Base-by-base conservation (phyloP, 2,888 invertebrate genomes). In the Ectemnius continuus region DNA sequence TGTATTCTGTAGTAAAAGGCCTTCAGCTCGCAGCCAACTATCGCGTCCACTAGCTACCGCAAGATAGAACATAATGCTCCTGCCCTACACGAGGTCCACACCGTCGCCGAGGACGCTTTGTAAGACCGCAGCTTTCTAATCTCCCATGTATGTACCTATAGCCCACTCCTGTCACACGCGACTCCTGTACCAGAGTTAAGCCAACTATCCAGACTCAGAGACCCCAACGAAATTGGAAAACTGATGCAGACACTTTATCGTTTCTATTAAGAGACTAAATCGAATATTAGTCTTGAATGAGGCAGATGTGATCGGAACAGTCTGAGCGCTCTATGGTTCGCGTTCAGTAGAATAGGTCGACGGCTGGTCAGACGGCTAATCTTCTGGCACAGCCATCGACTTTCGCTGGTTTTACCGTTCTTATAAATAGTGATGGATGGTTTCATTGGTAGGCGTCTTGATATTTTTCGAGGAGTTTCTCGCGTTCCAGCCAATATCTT, bases 1-100 rank as follows among this genome's bases (percentile, higher is more conserved):
- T 81, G 82, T 76, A 80, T 70, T 67, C 65, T 63, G 66, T 61
- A 67, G 69, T 83, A 74, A 81, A 75, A 79, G 73, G 52, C 73
- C 61, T 59, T 20, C 68, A 65, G 52, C 62, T 63, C 57, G 65
- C 68, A 58, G 70, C 46, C 26, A 66, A 69, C 65, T 65, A 71
- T 73, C 71, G 68, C 46, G 69, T 61, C 75, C 75, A 67, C 76
- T 82, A 66, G 73, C 71, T 74, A 64, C 73, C 62, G 68, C 46
- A 13, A 60, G 46, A 26, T 28, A 26, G 36, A 6, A 45, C 11
- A 14, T 18, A 23, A 60, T 14, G 14, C 18, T 67, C 64, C 64
- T 36, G 18, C 60, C 6, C 36, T 11, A 36, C 36, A 14, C 62
- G 60, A 52, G 57, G 52, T 11, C 16, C 5, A 52, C 52, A 47